Conservation (phyloP, 1,140 invertebrate genomes). For the Nasonia longicornis region DNA sequence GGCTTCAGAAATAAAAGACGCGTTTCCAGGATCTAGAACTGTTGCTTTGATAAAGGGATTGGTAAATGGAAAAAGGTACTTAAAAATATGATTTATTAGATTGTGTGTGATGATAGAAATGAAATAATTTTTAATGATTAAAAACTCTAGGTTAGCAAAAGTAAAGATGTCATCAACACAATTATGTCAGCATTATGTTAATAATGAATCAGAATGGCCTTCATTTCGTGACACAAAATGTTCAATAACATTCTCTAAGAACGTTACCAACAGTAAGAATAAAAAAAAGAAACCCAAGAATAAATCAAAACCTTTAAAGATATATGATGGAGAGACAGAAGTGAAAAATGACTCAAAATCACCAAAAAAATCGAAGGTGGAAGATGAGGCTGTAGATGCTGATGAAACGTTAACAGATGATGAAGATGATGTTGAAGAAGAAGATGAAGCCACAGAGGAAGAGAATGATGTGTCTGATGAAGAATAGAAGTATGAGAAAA, state of each 20-base stretch:
- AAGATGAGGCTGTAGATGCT: constrained; percentile 20
- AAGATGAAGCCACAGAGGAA: constrained; percentile 32
- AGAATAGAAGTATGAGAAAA: neutral
- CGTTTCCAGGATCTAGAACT: constrained; percentile 52
- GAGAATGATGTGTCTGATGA: neutral
- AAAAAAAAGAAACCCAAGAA: constrained; percentile 30
- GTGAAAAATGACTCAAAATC: neutral
- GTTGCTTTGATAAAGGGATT: constrained; percentile 52
- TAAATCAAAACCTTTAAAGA: constrained; percentile 14
- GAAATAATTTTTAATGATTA: constrained; percentile 49
- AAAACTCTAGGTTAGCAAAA: constrained; percentile 44
- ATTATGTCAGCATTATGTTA: constrained; percentile 19
- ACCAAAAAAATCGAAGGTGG: neutral
- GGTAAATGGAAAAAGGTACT: constrained; percentile 43
- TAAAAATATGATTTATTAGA: constrained; percentile 21
- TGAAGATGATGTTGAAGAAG: constrained; percentile 26
- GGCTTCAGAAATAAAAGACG: constrained; percentile 49
- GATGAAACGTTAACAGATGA: constrained; percentile 7
- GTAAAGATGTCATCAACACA: constrained; percentile 28
- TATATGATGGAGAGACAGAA: neutral
- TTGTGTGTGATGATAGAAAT: neutral
- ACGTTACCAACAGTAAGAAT: constrained; percentile 14
- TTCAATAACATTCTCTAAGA: neutral
- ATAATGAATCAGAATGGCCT: constrained; percentile 19
- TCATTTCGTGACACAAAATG: constrained; percentile 43